phyloP scores from a whole-genome alignment of 2,888 invertebrate species.

The Chymomyza amoena region DNA sequence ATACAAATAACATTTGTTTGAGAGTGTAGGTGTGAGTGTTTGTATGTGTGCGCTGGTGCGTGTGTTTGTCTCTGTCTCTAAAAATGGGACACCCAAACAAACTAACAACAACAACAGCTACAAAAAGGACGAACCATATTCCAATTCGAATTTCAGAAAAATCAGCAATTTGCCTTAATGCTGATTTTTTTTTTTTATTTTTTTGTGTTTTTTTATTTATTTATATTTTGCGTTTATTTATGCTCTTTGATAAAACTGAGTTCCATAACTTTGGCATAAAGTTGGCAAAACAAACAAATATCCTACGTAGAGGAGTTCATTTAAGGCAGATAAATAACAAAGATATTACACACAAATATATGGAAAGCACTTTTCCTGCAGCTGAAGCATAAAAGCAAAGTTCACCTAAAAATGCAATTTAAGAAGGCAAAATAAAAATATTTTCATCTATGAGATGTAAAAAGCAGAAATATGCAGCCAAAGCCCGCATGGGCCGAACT shows the following conservation, averaged over 20 bases:
- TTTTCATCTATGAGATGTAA: constrained; percentile 6
- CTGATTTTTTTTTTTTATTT: neutral
- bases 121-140: neutral
- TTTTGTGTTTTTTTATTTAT: neutral
- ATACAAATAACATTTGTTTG: neutral
- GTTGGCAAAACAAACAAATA: neutral
- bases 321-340: neutral
- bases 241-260: neutral
- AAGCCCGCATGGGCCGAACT: too few species aligned
- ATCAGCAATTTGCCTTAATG: constrained; percentile 26
- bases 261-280: neutral
- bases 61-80: neutral
- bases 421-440: too few species aligned
- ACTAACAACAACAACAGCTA: constrained; percentile 21
- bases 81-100: neutral
- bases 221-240: neutral
- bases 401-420: too few species aligned
- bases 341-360: neutral
- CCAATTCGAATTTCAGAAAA: constrained; percentile 23
- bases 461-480: too few species aligned
- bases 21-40: neutral
- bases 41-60: neutral
- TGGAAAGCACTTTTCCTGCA: too few species aligned
- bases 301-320: neutral
- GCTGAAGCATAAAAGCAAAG: too few species aligned